phyloP scores from a whole-genome alignment of 2,888 invertebrate genomes.

The Aleiodes testaceus region DNA sequence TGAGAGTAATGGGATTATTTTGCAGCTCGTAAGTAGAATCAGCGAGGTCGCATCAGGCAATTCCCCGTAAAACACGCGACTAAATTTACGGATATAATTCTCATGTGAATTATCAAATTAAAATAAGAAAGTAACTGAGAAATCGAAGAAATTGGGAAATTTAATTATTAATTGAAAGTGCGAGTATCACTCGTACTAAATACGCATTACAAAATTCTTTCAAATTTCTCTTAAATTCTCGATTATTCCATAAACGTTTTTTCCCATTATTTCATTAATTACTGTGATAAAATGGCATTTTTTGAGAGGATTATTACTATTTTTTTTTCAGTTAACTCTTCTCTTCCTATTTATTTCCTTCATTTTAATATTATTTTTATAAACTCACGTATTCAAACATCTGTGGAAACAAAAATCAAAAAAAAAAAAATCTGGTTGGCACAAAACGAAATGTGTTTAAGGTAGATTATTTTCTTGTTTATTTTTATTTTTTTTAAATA shows the following conservation, averaged over 20 bases:
- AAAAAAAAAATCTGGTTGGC: constrained; percentile 67
- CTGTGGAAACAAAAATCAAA: constrained; percentile 57
- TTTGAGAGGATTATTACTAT: constrained; percentile 42
- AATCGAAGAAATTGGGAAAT: too few relatives aligned
- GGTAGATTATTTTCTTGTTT: constrained; percentile 43
- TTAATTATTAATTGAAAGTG: too few relatives aligned
- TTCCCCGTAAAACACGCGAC: constrained; percentile 55
- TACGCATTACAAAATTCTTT: background rate
- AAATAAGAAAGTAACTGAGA: too few relatives aligned
- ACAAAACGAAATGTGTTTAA: constrained; percentile 68
- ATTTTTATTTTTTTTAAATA: constrained; percentile 7
- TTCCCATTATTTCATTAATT: constrained; percentile 15
- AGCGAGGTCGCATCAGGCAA: constrained; percentile 59
- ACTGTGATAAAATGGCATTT: background rate
- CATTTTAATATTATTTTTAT: constrained; percentile 34
- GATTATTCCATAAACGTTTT: background rate
- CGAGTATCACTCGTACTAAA: background rate
- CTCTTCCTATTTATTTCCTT: constrained; percentile 41
- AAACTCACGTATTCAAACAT: constrained; percentile 21
- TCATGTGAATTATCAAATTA: background rate
- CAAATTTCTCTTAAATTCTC: background rate
- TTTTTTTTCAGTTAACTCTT: constrained; percentile 43
- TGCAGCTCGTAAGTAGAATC: constrained; percentile 54
- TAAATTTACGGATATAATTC: constrained; percentile 44
- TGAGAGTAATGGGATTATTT: constrained; percentile 25